phyloP scores from a whole-genome alignment of 2,113 vertebrate genomes.

The Myodes glareolus region DNA sequence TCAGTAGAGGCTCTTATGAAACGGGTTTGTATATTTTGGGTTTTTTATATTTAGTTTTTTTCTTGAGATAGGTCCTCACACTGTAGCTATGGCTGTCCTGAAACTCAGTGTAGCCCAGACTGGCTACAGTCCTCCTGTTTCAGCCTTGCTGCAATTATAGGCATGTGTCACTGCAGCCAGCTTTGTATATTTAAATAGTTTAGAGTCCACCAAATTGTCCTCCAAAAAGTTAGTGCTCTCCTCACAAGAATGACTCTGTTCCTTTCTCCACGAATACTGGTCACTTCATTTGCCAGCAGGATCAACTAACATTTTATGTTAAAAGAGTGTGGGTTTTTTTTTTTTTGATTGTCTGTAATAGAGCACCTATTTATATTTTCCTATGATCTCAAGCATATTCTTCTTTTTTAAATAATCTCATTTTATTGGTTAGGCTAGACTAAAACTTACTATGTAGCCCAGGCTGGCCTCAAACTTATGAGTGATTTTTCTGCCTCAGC shows the following conservation, averaged over 20 bases:
- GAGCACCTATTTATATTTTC: neutral
- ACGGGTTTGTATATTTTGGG: neutral
- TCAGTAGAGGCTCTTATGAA: neutral
- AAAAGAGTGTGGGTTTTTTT: neutral
- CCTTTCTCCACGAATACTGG: neutral
- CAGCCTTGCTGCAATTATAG: neutral
- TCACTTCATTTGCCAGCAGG: conserved; percentile 22
- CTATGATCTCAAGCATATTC: neutral
- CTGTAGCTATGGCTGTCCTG: neutral
- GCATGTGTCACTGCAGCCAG: neutral
- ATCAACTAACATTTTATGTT: conserved; percentile 16
- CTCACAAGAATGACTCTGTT: neutral
- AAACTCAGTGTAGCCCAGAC: neutral
- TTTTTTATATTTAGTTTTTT: neutral
- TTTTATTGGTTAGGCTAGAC: neutral
- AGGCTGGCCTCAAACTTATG: neutral
- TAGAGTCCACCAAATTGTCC: neutral
- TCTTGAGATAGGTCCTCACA: neutral
- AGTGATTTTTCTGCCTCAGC: neutral
- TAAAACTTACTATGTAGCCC: neutral
- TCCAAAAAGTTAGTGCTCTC: conserved; percentile 15
- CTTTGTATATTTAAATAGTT: conserved; percentile 38
- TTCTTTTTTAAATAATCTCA: neutral
- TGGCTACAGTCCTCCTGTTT: neutral
- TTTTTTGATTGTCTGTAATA: neutral